Conservation (phyloP, 1,140 invertebrate genomes). For the Micrasema longulum region DNA sequence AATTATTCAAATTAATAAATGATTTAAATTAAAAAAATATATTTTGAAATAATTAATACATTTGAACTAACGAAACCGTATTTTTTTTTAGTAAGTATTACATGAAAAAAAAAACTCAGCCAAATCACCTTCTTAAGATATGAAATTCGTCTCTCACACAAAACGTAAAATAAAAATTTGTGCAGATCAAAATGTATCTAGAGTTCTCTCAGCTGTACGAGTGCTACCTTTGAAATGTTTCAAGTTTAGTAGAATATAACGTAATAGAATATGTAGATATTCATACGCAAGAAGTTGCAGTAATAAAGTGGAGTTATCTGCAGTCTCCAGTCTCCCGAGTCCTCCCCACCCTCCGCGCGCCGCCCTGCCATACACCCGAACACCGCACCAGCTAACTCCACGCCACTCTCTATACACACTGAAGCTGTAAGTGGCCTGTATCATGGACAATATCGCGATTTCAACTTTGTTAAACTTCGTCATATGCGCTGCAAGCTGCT, state of each 20-base stretch:
- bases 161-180: neutral
- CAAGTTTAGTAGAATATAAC: too few species aligned
- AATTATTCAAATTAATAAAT: too few species aligned
- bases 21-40: too few species aligned
- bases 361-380: constrained; percentile 14
- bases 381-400: neutral
- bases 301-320: constrained; percentile 52
- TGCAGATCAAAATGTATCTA: neutral
- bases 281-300: constrained; percentile 48
- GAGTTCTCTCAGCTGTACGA: neutral
- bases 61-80: too few species aligned
- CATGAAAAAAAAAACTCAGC: too few species aligned
- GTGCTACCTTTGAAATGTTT: neutral
- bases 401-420: constrained; percentile 16
- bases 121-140: too few species aligned
- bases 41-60: too few species aligned
- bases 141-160: too few species aligned
- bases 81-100: too few species aligned
- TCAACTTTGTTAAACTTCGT: constrained; percentile 50
- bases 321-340: constrained; percentile 45
- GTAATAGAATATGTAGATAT: constrained; percentile 26
- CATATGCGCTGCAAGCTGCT: constrained; percentile 36
- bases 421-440: constrained; percentile 34
- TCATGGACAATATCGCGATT: constrained; percentile 48
- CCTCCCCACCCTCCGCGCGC: constrained; percentile 11